Base-by-base conservation (phyloP, 2,888 invertebrate species). In the Romanomermis culicivorax region DNA sequence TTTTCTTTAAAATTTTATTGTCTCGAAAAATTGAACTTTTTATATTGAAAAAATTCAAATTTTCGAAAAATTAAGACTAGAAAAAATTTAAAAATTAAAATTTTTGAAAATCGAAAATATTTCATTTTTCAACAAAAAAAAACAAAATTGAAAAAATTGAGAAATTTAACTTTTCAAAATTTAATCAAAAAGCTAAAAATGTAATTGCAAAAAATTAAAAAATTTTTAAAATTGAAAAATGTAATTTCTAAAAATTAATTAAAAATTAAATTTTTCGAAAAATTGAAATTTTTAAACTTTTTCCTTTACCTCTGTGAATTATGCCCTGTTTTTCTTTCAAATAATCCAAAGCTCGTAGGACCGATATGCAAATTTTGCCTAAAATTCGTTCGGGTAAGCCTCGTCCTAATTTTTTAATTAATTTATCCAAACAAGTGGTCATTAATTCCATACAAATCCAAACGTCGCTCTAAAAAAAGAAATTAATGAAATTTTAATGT, bases 361-460 rank as follows among this genome's bases (percentile, higher is more conserved):
- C 89, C 64, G 91, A 88, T 60, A 91, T 83, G 58, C 91, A 86
- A 62, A 97, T 86, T 77, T 93, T 93, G 62, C 95, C 95, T 61
- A 97, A 76, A 67, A 97, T 88, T 64, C 79, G 78, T 74, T 97
- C 95, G 2, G 95, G 95, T 67, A 97, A 84, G n/a, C 89, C 83
- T 61, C 79, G 79, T 58, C 81, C 80, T 42, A 84, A 76, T 63
- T 80, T 74, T 71, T 87, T 88, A 58, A 93, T 76, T 66, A 99
- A 74, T 74, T 95, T 95, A 71, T 97, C 97, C 69, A 97, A 83
- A 74, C 97, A 97, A 24, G 91, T 89, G 17, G 88, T 83, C 97
- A 99, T 97, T 61, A 95, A 77, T 74, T 97, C 97, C 97, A 97
- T 99, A 71, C 95, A 97, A 68, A 99, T 95, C 89, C 95, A 95